phyloP scores from a whole-genome alignment of 2,888 invertebrate species.

The Ptychoptera contaminata region DNA sequence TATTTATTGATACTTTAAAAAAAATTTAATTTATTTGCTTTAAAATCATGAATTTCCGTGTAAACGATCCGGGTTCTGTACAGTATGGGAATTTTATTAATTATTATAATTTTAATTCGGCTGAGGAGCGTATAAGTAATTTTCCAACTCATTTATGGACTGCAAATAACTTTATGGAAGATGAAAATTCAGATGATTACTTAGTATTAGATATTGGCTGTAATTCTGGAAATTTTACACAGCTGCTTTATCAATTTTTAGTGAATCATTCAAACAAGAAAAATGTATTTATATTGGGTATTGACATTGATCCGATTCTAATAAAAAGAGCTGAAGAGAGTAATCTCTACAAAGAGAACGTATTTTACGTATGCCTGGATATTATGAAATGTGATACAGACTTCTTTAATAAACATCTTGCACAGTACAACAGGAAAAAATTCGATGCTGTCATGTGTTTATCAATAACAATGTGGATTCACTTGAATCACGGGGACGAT shows the following conservation, averaged over 20 bases:
- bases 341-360: conserved; percentile 27
- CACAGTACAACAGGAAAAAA: conserved; percentile 23
- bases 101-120: conserved; percentile 68
- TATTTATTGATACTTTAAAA: no score
- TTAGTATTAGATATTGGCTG: conserved; percentile 59
- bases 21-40: no score
- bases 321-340: conserved; percentile 48
- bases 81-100: conserved; percentile 74
- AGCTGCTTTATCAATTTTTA: conserved; percentile 38
- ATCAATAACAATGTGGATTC: conserved; percentile 84
- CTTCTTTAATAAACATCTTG: neutral
- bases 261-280: conserved; percentile 7
- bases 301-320: conserved; percentile 59
- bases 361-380: conserved; percentile 43
- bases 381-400: conserved; percentile 36
- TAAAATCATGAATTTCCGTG: conserved; percentile 19
- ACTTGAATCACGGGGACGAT: conserved; percentile 64
- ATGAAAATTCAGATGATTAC: conserved; percentile 21
- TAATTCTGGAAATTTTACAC: conserved; percentile 64
- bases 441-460: conserved; percentile 64
- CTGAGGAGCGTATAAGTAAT: conserved; percentile 46
- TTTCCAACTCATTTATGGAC: conserved; percentile 38
- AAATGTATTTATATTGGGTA: conserved; percentile 34
- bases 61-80: conserved; percentile 57
- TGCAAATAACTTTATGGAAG: conserved; percentile 13